Evolutionary conservation across 2,797 vertebrate species (phyloP).

Genomic region (Clarias pachynema): DNA sequence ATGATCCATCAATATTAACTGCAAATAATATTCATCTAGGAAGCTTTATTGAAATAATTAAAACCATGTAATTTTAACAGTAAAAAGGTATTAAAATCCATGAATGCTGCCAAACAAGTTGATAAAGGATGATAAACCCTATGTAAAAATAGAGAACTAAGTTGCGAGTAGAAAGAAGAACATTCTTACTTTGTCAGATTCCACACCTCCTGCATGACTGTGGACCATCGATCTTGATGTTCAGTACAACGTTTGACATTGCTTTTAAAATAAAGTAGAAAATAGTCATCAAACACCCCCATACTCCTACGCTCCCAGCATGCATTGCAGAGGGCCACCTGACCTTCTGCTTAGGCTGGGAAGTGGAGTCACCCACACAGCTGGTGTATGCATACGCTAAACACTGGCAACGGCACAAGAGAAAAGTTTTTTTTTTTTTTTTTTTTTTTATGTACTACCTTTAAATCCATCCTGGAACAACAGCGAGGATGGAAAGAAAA

Average conservation of each 20-base stretch:
- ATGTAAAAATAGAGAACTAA: constrained; percentile 27
- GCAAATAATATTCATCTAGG: not conserved
- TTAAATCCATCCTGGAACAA: constrained; percentile 58
- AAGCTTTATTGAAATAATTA: not conserved
- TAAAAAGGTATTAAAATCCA: not conserved
- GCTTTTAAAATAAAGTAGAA: constrained; percentile 58
- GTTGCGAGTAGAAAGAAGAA: constrained; percentile 26
- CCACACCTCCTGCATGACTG: constrained; percentile 39
- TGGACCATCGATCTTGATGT: constrained; percentile 45
- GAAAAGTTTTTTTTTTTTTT: constrained; percentile 55
- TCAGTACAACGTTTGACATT: constrained; percentile 49
- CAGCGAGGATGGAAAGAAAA: constrained; percentile 44
- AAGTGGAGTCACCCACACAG: constrained; percentile 61
- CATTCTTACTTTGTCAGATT: constrained; percentile 24
- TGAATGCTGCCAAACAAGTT: not conserved
- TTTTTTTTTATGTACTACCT: constrained; percentile 56
- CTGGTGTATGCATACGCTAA: constrained; percentile 52
- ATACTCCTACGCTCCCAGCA: constrained; percentile 59
- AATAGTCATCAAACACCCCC: constrained; percentile 61
- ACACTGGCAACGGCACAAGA: constrained; percentile 58
- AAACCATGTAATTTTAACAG: not conserved
- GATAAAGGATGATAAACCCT: not conserved
- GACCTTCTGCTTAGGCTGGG: constrained; percentile 61
- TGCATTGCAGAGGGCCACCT: constrained; percentile 60
- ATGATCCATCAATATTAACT: not conserved